A percentile compares a stretch with the other conserved stretches of the same genome.
Conservation (phyloP, 2,797 vertebrate species). For the Pseudochirops corinnae region DNA sequence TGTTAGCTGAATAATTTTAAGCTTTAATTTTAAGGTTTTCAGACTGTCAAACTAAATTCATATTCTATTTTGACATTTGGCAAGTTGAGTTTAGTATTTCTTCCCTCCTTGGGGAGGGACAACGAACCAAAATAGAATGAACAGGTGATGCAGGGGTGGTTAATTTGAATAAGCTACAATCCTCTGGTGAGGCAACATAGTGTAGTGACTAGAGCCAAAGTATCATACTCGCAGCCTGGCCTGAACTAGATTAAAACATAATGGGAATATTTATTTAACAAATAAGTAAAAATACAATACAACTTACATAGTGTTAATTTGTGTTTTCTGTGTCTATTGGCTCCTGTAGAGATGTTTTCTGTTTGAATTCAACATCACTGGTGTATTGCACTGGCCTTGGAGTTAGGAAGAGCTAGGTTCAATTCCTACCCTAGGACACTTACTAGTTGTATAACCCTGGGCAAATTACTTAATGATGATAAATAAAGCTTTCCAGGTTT, state of each 20-base stretch:
- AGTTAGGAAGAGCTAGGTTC: neutral
- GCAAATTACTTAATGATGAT: neutral
- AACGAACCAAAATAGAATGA: too few species aligned
- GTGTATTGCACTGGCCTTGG: neutral
- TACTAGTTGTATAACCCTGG: neutral
- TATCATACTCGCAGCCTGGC: too few species aligned
- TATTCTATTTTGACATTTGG: too few species aligned
- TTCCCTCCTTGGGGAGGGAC: neutral
- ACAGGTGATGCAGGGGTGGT: neutral
- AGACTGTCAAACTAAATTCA: too few species aligned
- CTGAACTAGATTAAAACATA: neutral
- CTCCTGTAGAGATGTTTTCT: neutral
- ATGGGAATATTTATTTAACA: neutral
- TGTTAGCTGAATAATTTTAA: conserved; percentile 22
- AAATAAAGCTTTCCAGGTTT: neutral
- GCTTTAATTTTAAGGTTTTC: neutral
- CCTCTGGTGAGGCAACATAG: too few species aligned
- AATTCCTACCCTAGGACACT: neutral
- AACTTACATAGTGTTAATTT: neutral
- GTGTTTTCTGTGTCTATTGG: neutral
- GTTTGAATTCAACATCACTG: neutral
- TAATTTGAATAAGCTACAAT: neutral
- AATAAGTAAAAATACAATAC: neutral
- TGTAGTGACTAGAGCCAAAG: too few species aligned
- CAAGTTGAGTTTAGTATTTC: too few species aligned